Conservation (phyloP, 2,113 vertebrate species). For the Aldabrachelys gigantea region DNA sequence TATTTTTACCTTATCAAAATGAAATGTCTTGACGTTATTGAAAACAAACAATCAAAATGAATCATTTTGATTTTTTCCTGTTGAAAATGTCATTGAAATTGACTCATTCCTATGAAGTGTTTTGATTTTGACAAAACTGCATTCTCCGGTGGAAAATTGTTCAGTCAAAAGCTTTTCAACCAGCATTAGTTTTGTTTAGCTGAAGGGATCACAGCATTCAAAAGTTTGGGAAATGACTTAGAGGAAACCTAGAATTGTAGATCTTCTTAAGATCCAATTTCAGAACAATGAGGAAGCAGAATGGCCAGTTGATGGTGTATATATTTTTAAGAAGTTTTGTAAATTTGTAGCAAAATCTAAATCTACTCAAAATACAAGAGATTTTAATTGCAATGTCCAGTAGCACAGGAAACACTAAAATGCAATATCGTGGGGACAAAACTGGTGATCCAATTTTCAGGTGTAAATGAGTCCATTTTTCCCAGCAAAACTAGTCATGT, state of each 20-base stretch:
- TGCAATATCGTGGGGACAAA: background rate
- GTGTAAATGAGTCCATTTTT: background rate
- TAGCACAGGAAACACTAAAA: background rate
- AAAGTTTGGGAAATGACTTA: background rate
- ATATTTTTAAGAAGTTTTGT: background rate
- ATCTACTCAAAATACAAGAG: background rate
- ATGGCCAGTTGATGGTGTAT: background rate
- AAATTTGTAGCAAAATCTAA: background rate
- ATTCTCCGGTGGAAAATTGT: background rate
- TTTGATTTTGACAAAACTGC: background rate
- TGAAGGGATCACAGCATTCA: background rate
- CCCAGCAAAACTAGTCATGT: background rate
- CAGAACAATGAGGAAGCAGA: background rate
- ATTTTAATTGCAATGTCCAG: too few species aligned
- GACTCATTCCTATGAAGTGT: background rate
- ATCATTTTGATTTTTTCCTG: background rate
- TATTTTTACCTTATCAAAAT: background rate
- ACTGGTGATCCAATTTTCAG: background rate
- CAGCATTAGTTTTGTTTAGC: background rate
- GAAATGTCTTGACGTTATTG: background rate
- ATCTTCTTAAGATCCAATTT: background rate
- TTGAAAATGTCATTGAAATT: background rate
- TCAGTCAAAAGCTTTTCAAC: background rate
- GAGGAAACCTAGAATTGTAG: background rate
- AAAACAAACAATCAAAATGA: background rate